Conservation (phyloP, 2,888 invertebrate genomes). For the Sarcophaga carnaria region DNA sequence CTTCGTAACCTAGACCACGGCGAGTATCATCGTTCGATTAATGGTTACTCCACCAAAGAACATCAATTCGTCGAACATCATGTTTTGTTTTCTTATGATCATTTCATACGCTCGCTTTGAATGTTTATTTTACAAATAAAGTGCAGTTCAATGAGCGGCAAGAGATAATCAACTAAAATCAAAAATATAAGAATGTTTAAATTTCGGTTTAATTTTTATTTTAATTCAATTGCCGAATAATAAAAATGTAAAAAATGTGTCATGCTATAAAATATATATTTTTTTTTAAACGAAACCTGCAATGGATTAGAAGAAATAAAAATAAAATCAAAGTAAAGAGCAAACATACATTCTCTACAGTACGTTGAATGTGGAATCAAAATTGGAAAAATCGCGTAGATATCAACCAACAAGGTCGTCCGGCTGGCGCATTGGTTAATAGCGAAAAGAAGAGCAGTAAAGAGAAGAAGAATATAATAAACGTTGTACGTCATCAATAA, state of each 20-base stretch:
- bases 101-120: no score
- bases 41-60: no score
- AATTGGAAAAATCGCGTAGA: conserved; percentile 45
- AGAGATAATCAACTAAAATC: no score
- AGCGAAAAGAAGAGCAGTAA: neutral
- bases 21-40: no score
- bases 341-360: neutral
- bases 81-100: no score
- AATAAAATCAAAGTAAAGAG: neutral
- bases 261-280: neutral
- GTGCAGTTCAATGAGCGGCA: no score
- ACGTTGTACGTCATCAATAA: conserved; percentile 54
- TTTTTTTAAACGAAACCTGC: neutral
- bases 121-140: no score
- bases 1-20: no score
- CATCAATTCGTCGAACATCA: no score
- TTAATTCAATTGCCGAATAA: no score
- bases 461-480: conserved; percentile 24
- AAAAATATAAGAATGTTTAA: no score
- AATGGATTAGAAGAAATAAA: neutral
- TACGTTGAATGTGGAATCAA: conserved; percentile 12
- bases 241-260: neutral
- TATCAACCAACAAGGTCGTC: conserved; percentile 59
- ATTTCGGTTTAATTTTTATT: no score
- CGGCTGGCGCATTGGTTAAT: neutral